phyloP scores from a whole-genome alignment of 2,888 invertebrate genomes.

The Bombyx huttoni region DNA sequence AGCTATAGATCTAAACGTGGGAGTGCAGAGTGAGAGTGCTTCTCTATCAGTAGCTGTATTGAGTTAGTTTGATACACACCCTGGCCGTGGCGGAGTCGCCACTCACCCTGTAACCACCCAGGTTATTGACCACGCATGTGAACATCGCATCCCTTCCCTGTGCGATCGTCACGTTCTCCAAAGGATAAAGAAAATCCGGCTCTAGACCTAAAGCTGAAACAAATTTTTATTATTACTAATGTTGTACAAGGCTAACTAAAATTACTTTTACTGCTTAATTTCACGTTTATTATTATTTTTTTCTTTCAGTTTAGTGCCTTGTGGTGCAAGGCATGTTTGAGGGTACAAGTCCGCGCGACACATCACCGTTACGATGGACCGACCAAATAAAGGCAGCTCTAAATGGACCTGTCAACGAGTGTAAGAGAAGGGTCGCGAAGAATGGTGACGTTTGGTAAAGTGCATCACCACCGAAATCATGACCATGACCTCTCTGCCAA shows the following conservation, averaged over 20 bases:
- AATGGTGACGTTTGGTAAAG: too few relatives aligned
- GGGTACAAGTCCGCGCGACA: too few relatives aligned
- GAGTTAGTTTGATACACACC: slow-evolving; percentile 81
- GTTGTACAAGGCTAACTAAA: background rate
- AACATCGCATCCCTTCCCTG: slow-evolving; percentile 88
- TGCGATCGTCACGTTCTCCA: slow-evolving; percentile 88
- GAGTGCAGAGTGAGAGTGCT: slow-evolving; percentile 59
- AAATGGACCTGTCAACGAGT: too few relatives aligned
- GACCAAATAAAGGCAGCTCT: too few relatives aligned
- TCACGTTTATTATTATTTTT: too few relatives aligned
- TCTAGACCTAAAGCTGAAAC: slow-evolving; percentile 81
- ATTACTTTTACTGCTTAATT: too few relatives aligned
- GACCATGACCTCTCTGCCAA: too few relatives aligned
- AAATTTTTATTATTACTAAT: slow-evolving; percentile 12
- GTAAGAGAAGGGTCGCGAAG: too few relatives aligned
- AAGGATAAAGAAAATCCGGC: slow-evolving; percentile 84
- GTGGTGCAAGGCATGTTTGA: too few relatives aligned
- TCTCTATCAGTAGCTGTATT: slow-evolving; percentile 62
- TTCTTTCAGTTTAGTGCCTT: too few relatives aligned
- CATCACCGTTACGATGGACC: too few relatives aligned
- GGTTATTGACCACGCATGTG: slow-evolving; percentile 88
- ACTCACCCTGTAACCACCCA: slow-evolving; percentile 92
- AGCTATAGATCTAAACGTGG: slow-evolving; percentile 56
- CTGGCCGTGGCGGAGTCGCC: slow-evolving; percentile 86
- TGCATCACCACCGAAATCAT: too few relatives aligned